A percentile compares a stretch with the other conserved stretches of the same genome.
phyloP scores from a whole-genome alignment of 2,113 vertebrate genomes.

The Catharus minimus region DNA sequence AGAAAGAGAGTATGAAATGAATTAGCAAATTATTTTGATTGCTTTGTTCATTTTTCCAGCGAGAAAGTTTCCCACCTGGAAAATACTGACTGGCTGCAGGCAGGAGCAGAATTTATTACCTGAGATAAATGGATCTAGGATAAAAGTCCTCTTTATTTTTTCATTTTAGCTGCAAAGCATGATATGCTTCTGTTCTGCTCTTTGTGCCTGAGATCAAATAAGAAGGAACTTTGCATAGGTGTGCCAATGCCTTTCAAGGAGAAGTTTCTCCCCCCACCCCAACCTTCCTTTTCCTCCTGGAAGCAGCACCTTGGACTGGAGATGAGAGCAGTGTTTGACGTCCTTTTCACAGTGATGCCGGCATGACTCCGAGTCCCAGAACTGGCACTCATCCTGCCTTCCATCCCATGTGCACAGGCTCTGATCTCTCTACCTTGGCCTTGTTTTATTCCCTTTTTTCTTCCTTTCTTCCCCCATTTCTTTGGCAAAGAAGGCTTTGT shows the following conservation, averaged over 20 bases:
- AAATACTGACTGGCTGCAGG: constrained; percentile 28
- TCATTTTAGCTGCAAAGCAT: constrained; percentile 18
- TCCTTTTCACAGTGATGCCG: neutral
- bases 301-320: neutral
- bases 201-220: constrained; percentile 31
- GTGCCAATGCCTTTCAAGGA: neutral
- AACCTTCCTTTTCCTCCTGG: neutral
- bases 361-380: neutral
- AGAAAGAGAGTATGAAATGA: neutral
- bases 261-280: neutral
- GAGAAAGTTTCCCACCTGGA: constrained; percentile 22
- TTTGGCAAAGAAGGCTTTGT: neutral
- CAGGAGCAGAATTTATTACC: constrained; percentile 36
- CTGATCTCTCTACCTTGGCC: constrained; percentile 31
- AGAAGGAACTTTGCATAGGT: constrained; percentile 18
- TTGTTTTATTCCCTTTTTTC: neutral
- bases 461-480: neutral
- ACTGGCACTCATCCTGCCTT: neutral
- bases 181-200: neutral
- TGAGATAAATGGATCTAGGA: constrained; percentile 40
- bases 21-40: constrained; percentile 54
- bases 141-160: constrained; percentile 51
- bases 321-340: neutral
- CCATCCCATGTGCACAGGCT: neutral
- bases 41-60: constrained; percentile 23